Conservation (phyloP, 2,888 invertebrate species). For the Eupithecia tripunctaria region DNA sequence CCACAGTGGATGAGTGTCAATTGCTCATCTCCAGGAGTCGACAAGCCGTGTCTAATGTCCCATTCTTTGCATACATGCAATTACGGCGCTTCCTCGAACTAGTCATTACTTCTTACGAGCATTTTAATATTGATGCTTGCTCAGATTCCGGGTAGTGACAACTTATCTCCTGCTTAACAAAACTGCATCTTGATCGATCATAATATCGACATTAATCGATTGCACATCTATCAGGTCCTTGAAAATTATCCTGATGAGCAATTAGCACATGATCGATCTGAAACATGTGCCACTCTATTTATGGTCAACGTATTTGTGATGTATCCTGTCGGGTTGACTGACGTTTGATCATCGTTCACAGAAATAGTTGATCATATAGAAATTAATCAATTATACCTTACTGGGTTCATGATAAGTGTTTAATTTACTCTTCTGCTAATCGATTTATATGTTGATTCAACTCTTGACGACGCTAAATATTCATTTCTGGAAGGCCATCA, state of each 20-base stretch:
- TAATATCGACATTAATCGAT: slow-evolving; percentile 31
- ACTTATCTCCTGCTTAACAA: slow-evolving; percentile 35
- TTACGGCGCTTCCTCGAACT: slow-evolving; percentile 66
- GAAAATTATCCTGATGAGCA: slow-evolving; percentile 30
- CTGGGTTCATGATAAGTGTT: slow-evolving; percentile 32
- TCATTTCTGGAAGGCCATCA: neutral
- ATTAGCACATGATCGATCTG: slow-evolving; percentile 34
- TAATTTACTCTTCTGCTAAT: slow-evolving; percentile 34
- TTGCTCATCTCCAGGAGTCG: slow-evolving; percentile 35
- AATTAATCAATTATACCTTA: slow-evolving; percentile 34
- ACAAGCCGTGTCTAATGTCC: slow-evolving; percentile 52
- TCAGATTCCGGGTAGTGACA: slow-evolving; percentile 59
- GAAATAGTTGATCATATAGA: slow-evolving; percentile 51
- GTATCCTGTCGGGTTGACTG: slow-evolving; percentile 44
- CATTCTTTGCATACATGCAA: slow-evolving; percentile 60
- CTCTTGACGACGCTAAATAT: slow-evolving; percentile 28
- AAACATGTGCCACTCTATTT: slow-evolving; percentile 53
- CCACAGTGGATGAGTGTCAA: slow-evolving; percentile 53
- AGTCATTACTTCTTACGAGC: slow-evolving; percentile 48
- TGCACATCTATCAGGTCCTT: slow-evolving; percentile 30
- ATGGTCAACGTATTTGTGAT: slow-evolving; percentile 53
- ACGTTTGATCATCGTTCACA: slow-evolving; percentile 55
- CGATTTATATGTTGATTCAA: slow-evolving; percentile 47
- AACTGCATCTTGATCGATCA: slow-evolving; percentile 28
- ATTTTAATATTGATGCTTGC: slow-evolving; percentile 60